Evolutionary conservation across 2,797 vertebrate species (phyloP), one percentile per base, ranked within the genome.

Genomic region (Pangasius larnaudii): DNA sequence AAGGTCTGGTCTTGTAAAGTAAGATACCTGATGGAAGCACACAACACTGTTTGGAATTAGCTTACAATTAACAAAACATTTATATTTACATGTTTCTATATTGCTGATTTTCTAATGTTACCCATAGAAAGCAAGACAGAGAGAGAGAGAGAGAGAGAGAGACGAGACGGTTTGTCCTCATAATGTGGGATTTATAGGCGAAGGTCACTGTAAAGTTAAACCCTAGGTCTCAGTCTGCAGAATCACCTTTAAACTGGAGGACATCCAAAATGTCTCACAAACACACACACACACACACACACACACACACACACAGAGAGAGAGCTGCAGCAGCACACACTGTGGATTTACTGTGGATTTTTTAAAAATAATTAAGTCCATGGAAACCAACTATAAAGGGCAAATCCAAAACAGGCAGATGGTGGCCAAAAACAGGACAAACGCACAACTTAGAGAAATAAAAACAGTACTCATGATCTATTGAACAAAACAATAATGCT

Each of bases 171-270:
- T 75, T 80, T 83, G 89, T 88, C 84, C 88, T 89, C 86, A 56
- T 87, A 86, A 65, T 81, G 74, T 87, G 79, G 72, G 87, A 87
- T 89, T 83, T 89, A 87, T 91, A 85, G 61, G 71, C 85, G 65
- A 65, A 63, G 67, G 65, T 84, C 61, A 84, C 42, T 69, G 46
- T 67, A 67, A 84, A 69, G 82, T 84, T 84, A 84, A 84, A 84
- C 63, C 63, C 82, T 63, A 51, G n/a, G 79, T 81, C 85, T 89
- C 85, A 87, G 82, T 89, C 89, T 81, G 84, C 85, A 86, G 79
- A 90, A 87, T 91, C 89, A 91, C 89, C 91, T 91, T 89, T 85
- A 84, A 71, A 90, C 89, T 89, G 87, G 91, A 91, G 89, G 89
- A 88, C 88, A 86, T 89, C 89, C 91, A 91, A 89, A 72, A 80